Evolutionary conservation across 2,888 invertebrate species (phyloP).

Genomic region (Stenurella melanura): DNA sequence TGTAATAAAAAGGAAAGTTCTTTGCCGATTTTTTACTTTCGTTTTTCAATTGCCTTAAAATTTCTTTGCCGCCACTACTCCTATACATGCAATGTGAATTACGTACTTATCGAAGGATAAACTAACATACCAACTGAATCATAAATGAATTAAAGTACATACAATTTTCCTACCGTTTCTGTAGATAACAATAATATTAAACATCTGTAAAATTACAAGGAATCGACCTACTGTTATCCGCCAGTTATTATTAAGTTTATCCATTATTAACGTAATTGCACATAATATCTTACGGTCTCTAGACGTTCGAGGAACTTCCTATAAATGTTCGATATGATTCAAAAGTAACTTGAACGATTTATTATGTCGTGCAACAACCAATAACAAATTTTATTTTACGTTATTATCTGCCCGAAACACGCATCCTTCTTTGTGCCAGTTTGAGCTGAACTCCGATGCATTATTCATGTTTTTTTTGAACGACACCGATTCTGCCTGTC

Average conservation of each 20-base stretch:
- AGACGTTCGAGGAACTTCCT: background rate
- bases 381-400: constrained; percentile 42
- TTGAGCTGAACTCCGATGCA: constrained; percentile 38
- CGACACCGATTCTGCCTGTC: constrained; percentile 56
- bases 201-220: background rate
- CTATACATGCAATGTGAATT: no score
- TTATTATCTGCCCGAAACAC: constrained; percentile 44
- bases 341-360: constrained; percentile 23
- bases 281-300: background rate
- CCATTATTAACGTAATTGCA: background rate
- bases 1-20: no score
- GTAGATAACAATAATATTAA: background rate
- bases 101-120: no score
- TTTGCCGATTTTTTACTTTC: no score
- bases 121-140: no score
- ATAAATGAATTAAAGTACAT: background rate
- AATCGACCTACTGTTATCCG: background rate
- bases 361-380: constrained; percentile 31
- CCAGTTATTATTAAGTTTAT: background rate
- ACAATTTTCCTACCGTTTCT: background rate
- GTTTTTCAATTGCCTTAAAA: no score
- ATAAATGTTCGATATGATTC: constrained; percentile 22
- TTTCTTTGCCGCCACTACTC: no score
- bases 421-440: constrained; percentile 43
- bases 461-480: constrained; percentile 43